Evolutionary conservation across 2,888 invertebrate species (phyloP), one percentile per base, ranked within the genome.

Genomic region (Priocnemis perturbator): DNA sequence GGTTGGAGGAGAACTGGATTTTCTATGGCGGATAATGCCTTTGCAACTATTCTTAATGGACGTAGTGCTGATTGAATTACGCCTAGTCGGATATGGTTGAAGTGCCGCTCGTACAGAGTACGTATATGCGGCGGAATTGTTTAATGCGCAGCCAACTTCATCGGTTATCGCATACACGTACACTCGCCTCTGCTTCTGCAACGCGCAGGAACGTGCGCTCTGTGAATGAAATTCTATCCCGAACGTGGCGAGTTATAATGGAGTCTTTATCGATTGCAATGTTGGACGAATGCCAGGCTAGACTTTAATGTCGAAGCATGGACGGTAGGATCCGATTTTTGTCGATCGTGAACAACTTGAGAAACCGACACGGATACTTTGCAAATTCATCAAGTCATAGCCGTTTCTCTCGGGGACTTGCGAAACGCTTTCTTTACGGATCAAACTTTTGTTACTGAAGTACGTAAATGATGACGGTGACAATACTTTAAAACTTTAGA

Each of bases 141-240:
- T 65, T 59, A 57, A 55, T 65, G 69, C 66, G 67, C 26, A 66
- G 60, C 52, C 64, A 53, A 64, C 57, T 59, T 56, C n/a, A n/a
- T 9, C 58, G 60, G 37, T 50, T 72, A 73, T 65, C 67, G 64
- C 61, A 66, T 60, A 73, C 74, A 73, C 73, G 73, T 69, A 69
- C 58, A 47, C 66, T 67, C 65, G 69, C 69, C 64, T 60, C 73
- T 73, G 68, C 69, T 63, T 61, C 63, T 57, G 72, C 73, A 72
- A 69, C 73, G 65, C 69, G 69, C 69, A 20, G 60, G 11, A 4
- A 68, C 50, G 72, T 69, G 67, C 67, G 69, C 56, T 57, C 21
- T 55, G 74, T 75, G 64, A 74, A 74, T 74, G 75, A 75, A 75
- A 71, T 74, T 67, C 63, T 61, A 21, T 53, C 65, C 20, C 48